Base-by-base conservation (phyloP, 2,797 vertebrate species). In the Hemitrygon akajei region DNA sequence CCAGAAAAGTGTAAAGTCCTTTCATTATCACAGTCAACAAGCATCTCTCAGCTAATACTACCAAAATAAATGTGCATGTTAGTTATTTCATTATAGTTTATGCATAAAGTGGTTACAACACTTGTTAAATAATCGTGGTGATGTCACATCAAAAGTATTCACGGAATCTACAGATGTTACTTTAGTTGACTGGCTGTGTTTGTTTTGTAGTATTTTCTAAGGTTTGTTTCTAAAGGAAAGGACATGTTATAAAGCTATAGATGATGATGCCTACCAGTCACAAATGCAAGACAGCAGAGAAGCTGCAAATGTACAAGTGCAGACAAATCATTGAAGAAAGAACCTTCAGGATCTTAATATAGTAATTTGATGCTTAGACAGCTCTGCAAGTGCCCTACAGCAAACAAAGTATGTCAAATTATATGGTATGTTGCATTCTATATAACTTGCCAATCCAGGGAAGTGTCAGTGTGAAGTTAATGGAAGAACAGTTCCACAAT, bases 201-300 rank as follows among this genome's bases (percentile, higher is more conserved):
- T 87, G 30, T n/a, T 66, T 89, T 89, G 0, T 60, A 34, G n/a
- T n/a, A 63, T 20, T 89, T 89, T 66, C 1, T 7, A 89, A 20
- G 60, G 7, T 1, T 89, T n/a, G 86, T 18, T 89, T 89, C 86
- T 34, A n/a, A 63, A 89, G 86, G 58, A 89, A 89, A 89, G 60
- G 60, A 66, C 56, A n/a, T 18, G 5, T 60, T 87, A 63, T 87
- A 27, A 63, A 87, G 7, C 58, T 60, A 16, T 25, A 60, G 11
- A 86, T 60, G 30, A 86, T 60, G 56, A 60, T 87, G 14, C 58
- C 58, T 63, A 87, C 30, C 30, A 87, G 84, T 60, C 84, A n/a
- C 30, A 73, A 73, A 22, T 25, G 18, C 71, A 34, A 66, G n/a
- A n/a, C 58, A 22, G n/a, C 60, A 34, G 30, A 66, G 58, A 63